Evolutionary conservation across 30 jellyfish, hydroid and myxozoan genomes (phyloP).

Genomic region (Chrysaora quinquecirrha): DNA sequence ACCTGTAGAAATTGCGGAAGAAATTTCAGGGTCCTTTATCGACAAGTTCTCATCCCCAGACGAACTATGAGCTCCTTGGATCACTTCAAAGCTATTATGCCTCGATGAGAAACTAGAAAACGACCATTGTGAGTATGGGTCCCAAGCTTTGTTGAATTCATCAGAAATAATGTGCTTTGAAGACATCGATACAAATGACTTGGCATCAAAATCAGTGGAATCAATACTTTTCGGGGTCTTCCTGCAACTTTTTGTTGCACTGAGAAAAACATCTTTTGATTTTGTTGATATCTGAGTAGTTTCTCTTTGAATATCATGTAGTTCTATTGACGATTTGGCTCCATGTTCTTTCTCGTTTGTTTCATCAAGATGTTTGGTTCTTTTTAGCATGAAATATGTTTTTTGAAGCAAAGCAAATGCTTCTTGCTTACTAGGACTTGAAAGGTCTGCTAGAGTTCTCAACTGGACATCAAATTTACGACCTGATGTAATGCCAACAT

Average conservation of each 20-base stretch:
- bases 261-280: slow-evolving; percentile 19
- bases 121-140: slow-evolving; percentile 45
- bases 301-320: background rate
- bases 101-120: slow-evolving; percentile 50
- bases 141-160: slow-evolving; percentile 19
- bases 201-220: background rate
- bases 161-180: background rate
- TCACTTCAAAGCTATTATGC: slow-evolving; percentile 60
- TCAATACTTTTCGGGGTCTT: background rate
- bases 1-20: slow-evolving; percentile 35
- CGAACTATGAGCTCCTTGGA: slow-evolving; percentile 42
- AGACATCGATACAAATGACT: background rate
- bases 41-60: slow-evolving; percentile 54
- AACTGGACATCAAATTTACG: slow-evolving; percentile 70
- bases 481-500: slow-evolving; percentile 79
- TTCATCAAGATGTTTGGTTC: slow-evolving; percentile 14
- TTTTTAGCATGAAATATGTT: slow-evolving; percentile 26
- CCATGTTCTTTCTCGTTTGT: background rate
- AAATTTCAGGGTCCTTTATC: slow-evolving; percentile 25
- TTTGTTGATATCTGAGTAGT: background rate
- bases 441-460: slow-evolving; percentile 58
- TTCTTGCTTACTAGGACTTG: slow-evolving; percentile 54
- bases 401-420: slow-evolving; percentile 43
- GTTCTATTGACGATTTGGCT: background rate
- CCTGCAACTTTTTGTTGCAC: slow-evolving; percentile 8